Conservation (phyloP, 2,888 invertebrate species). For the Eupeodes latifasciatus region DNA sequence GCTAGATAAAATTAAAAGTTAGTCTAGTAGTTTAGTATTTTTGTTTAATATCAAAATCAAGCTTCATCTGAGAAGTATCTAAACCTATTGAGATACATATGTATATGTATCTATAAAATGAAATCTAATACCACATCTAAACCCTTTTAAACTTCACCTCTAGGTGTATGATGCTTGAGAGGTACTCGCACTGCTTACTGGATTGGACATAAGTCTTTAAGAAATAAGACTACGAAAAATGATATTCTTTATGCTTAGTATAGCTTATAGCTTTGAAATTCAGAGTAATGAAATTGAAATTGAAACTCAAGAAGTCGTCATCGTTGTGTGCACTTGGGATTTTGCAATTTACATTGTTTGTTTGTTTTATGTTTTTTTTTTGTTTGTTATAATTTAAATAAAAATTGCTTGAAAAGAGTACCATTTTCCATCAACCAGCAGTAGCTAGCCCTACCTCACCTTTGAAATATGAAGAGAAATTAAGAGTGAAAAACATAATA, state of each 20-base stretch:
- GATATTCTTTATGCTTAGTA: conserved; percentile 23
- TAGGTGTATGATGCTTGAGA: background rate
- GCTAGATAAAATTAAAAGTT: conserved; percentile 20
- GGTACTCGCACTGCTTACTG: conserved; percentile 24
- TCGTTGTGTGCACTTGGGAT: conserved; percentile 49
- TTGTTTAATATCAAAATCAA: background rate
- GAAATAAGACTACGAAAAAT: conserved; percentile 40
- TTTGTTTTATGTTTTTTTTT: background rate
- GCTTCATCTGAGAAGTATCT: background rate
- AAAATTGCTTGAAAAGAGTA: background rate
- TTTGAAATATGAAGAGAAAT: background rate
- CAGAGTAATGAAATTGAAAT: conserved; percentile 67
- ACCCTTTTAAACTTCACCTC: conserved; percentile 72
- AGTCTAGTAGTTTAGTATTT: background rate
- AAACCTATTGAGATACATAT: too few relatives aligned
- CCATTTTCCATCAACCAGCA: background rate
- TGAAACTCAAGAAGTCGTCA: conserved; percentile 55
- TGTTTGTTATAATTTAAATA: background rate
- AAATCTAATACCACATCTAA: conserved; percentile 48
- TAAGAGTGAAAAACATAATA: conserved; percentile 11
- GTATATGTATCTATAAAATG: conserved; percentile 12
- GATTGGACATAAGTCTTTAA: conserved; percentile 31
- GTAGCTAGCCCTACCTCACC: background rate
- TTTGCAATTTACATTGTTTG: conserved; percentile 43
- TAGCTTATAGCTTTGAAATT: conserved; percentile 27